Percentiles rank a stretch among this genome's conserved stretches.
These are phyloP conservation scores for Dione juno DNA, from an alignment of 2,888 invertebrate species.

Conservation along the genomic window DNA sequence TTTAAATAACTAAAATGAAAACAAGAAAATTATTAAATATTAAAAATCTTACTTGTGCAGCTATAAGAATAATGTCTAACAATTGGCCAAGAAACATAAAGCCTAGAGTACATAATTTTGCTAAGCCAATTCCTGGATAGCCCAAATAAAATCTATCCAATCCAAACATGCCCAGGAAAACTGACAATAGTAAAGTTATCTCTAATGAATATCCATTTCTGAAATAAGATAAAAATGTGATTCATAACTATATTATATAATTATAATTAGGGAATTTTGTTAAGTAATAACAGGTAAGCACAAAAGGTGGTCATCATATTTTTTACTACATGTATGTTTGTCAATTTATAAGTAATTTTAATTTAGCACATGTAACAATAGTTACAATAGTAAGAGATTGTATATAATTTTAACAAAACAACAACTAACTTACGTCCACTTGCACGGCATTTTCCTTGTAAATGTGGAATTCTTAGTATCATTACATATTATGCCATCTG, in stretches of 20 bases:
- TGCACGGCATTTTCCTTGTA: slow-evolving; percentile 92
- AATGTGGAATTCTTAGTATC: slow-evolving; percentile 92
- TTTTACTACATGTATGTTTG: no score
- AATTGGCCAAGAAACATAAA: slow-evolving; percentile 98
- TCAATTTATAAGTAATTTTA: no score
- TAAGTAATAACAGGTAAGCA: no score
- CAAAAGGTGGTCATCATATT: no score
- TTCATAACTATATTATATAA: background rate
- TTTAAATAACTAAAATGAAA: background rate
- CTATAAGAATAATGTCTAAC: slow-evolving; percentile 96
- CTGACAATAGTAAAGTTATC: slow-evolving; percentile 94
- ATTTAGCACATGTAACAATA: background rate
- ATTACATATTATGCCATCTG: slow-evolving; percentile 91
- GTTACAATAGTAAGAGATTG: background rate
- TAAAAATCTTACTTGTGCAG: slow-evolving; percentile 86
- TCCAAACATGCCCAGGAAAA: slow-evolving; percentile 99
- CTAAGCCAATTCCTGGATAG: slow-evolving; percentile 96
- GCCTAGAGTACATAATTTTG: slow-evolving; percentile 97
- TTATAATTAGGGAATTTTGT: no score
- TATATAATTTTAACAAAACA: background rate
- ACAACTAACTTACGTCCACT: slow-evolving; percentile 94
- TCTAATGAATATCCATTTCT: slow-evolving; percentile 98
- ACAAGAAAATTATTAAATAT: background rate
- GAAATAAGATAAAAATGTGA: slow-evolving; percentile 48
- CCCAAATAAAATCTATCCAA: slow-evolving; percentile 99